Percentiles rank a stretch among this genome's conserved stretches.
Conservation (phyloP, 92 coral and sea anemone species). For the Umimayanthus chanpuru region DNA sequence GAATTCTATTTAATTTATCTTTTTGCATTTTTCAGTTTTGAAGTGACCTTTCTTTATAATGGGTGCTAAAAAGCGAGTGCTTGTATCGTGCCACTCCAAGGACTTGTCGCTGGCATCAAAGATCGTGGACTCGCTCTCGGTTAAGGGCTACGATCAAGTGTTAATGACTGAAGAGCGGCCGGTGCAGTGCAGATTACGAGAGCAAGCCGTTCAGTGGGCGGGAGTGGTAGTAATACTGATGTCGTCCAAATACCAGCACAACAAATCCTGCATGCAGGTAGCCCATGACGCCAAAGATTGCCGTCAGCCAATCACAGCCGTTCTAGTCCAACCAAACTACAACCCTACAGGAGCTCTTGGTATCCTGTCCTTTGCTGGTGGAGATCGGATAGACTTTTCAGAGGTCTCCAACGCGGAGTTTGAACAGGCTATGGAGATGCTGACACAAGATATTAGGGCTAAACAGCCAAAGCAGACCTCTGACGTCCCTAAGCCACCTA, state of each 20-base stretch:
- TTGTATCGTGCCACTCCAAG: conserved; percentile 35
- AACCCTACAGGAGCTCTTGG: conserved; percentile 29
- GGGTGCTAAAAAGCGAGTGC: conserved; percentile 28
- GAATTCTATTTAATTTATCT: neutral
- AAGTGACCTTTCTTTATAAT: neutral
- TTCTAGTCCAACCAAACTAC: conserved; percentile 38
- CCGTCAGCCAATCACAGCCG: conserved; percentile 41
- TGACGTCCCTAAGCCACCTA: conserved; percentile 19
- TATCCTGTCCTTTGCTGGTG: conserved; percentile 37
- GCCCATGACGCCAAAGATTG: conserved; percentile 40
- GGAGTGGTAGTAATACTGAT: conserved; percentile 27
- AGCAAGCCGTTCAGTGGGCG: conserved; percentile 40
- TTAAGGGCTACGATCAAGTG: conserved; percentile 20
- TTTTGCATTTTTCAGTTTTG: neutral
- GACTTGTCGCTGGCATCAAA: conserved; percentile 35
- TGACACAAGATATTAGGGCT: conserved; percentile 18
- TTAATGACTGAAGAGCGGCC: conserved; percentile 29
- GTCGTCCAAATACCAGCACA: conserved; percentile 43
- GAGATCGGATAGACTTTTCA: conserved; percentile 31
- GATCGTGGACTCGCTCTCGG: conserved; percentile 13
- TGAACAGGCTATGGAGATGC: conserved; percentile 19
- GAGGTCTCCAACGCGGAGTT: conserved; percentile 15
- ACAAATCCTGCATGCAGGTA: conserved; percentile 25
- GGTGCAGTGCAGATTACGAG: conserved; percentile 25
- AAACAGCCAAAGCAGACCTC: neutral